phyloP scores from a whole-genome alignment of 92 coral and sea anemone genomes.

The Porites evermanni region DNA sequence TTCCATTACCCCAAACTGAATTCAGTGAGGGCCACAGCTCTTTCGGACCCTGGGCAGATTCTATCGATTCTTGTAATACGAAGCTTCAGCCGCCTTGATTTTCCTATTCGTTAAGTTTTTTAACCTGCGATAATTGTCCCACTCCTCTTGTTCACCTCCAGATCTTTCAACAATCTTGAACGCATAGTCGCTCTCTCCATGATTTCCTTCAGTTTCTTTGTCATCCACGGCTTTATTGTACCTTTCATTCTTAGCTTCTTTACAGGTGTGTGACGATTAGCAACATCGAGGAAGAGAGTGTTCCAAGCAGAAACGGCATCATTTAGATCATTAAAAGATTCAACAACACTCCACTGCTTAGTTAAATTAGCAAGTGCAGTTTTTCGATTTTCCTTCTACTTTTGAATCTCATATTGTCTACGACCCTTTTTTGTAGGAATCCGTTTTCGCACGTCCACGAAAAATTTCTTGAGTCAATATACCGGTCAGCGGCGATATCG shows the following conservation, averaged over 20 bases:
- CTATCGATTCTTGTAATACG: no score
- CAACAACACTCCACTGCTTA: constrained; percentile 56
- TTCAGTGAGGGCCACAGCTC: no score
- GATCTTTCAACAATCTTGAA: constrained; percentile 62
- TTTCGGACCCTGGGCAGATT: no score
- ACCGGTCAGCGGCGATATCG: constrained; percentile 1
- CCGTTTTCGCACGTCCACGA: not conserved
- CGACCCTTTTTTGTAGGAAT: constrained; percentile 21
- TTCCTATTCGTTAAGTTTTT: constrained; percentile 35
- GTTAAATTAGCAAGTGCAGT: constrained; percentile 18
- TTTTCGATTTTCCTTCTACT: not conserved
- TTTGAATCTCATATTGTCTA: constrained; percentile 19
- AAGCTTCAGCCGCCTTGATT: no score
- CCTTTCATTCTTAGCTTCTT: constrained; percentile 34
- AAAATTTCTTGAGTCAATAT: not conserved
- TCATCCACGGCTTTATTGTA: constrained; percentile 57
- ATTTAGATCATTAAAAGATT: constrained; percentile 51
- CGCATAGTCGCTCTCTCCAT: constrained; percentile 69
- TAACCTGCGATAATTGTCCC: constrained; percentile 57
- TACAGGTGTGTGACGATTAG: constrained; percentile 58
- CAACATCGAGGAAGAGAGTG: constrained; percentile 56
- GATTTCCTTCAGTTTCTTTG: constrained; percentile 43
- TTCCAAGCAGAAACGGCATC: constrained; percentile 66
- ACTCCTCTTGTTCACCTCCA: constrained; percentile 41
- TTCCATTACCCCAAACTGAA: no score